Base-by-base conservation (phyloP, 2,113 vertebrate species). In the Thunnus thynnus region DNA sequence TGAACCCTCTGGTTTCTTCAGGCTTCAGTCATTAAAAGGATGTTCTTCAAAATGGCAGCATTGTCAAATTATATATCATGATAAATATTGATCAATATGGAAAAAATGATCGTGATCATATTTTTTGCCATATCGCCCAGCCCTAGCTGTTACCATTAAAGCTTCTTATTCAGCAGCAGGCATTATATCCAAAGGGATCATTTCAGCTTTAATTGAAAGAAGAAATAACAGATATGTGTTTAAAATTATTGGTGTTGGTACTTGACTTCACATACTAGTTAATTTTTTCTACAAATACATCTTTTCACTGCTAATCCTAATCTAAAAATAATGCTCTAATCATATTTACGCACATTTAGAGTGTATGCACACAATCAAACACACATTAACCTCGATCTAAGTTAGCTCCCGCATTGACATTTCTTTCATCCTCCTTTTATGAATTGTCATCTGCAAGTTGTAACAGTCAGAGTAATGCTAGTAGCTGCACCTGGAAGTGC, bases 401-500 rank as follows among this genome's bases (percentile, higher is more conserved):
- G n/a, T 62, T 69, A n/a, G 2, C 56, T 70, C 13, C 25, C 12
- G 16, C n/a, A 58, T 11, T 64, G 16, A 51, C 47, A 82, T 68
- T 65, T 68, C 20, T 72, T 76, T 80, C 46, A 60, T 57, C 22
- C 14, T 58, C 9, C 9, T 20, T 72, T 50, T 27, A 54, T 79
- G 12, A 80, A 78, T 70, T 78, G 67, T 76, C 48, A 65, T 48
- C 54, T 72, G 67, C 32, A 56, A 73, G 55, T 78, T 62, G 57
- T 74, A 80, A 47, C 52, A 60, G 48, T 78, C 74, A 57, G 78
- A 82, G 48, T 55, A 58, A 76, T 71, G 50, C 41, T 56, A 50
- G 27, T n/a, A 72, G 52, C 77, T 72, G 58, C 78, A 89, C 85
- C 85, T 92, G 75, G 50, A 92, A 85, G 69, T 80, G 55, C 54